These are phyloP conservation scores for Scaptomyza tumidula DNA, from an alignment of 2,888 invertebrate species.

Conservation along the genomic window DNA sequence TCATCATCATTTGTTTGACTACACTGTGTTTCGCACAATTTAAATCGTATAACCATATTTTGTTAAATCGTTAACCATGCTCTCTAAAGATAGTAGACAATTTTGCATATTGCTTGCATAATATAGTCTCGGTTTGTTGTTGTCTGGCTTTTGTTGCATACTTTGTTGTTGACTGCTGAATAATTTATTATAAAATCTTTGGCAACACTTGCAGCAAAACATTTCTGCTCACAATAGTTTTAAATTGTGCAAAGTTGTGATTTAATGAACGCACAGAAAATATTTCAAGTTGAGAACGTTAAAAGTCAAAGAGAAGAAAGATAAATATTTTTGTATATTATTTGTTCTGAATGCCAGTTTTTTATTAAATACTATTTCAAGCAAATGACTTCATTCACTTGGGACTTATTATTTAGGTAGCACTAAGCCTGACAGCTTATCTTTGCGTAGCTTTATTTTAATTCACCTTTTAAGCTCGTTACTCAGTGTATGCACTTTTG, in stretches of 20 bases:
- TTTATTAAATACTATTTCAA: slow-evolving; percentile 15
- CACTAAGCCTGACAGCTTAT: slow-evolving; percentile 32
- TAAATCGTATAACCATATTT: slow-evolving; percentile 9
- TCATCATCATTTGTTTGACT: slow-evolving; percentile 24
- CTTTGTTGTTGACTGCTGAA: slow-evolving; percentile 21
- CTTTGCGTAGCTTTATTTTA: slow-evolving; percentile 12
- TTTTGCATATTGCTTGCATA: slow-evolving; percentile 27
- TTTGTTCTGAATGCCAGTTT: slow-evolving; percentile 13
- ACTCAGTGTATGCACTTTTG: slow-evolving; percentile 29
- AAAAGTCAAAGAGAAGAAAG: too few species aligned
- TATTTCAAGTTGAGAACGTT: background rate
- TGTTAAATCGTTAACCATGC: background rate
- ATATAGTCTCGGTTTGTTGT: slow-evolving; percentile 27
- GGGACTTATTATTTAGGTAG: slow-evolving; percentile 34
- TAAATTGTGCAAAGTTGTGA: slow-evolving; percentile 1
- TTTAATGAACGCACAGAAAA: background rate
- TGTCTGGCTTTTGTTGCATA: slow-evolving; percentile 26
- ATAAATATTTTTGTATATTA: too few species aligned
- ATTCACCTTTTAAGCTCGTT: slow-evolving; percentile 33
- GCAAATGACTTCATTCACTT: slow-evolving; percentile 25
- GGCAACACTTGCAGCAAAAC: slow-evolving; percentile 4
- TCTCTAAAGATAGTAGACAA: slow-evolving; percentile 13
- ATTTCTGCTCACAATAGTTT: slow-evolving; percentile 6
- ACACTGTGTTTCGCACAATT: slow-evolving; percentile 9
- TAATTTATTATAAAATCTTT: slow-evolving; percentile 27